Conservation (phyloP, 2,113 vertebrate genomes). For the Clarias magur region DNA sequence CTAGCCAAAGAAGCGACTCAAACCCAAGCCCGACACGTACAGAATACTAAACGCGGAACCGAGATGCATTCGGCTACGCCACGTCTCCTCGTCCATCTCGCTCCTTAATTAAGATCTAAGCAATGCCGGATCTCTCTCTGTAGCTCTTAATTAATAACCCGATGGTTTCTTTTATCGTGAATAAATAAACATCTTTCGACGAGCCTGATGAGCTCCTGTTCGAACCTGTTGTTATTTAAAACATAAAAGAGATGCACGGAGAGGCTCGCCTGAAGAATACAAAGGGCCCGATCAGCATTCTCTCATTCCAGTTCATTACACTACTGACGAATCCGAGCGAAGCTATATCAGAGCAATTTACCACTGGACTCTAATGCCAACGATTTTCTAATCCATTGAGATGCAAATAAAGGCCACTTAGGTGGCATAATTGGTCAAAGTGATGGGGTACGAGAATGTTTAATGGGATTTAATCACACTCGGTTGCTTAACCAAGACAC, state of each 20-base stretch:
- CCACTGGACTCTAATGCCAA: slow-evolving; percentile 56
- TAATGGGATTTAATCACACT: slow-evolving; percentile 47
- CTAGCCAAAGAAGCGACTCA: not conserved
- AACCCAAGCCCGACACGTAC: not conserved
- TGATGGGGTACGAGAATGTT: slow-evolving; percentile 41
- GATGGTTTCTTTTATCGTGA: slow-evolving; percentile 79
- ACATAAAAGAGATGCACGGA: slow-evolving; percentile 65
- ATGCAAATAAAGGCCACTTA: slow-evolving; percentile 51
- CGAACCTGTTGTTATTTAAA: slow-evolving; percentile 72
- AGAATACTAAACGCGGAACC: not conserved
- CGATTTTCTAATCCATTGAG: slow-evolving; percentile 55
- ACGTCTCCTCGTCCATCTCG: not conserved
- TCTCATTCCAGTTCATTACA: slow-evolving; percentile 55
- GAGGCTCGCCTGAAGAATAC: slow-evolving; percentile 40
- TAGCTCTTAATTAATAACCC: slow-evolving; percentile 82
- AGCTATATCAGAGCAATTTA: slow-evolving; percentile 53
- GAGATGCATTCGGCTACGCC: not conserved
- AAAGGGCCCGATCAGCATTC: slow-evolving; percentile 52
- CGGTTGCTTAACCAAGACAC: slow-evolving; percentile 23
- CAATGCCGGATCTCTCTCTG: slow-evolving; percentile 37
- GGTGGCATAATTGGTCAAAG: slow-evolving; percentile 54
- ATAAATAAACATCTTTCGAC: slow-evolving; percentile 72
- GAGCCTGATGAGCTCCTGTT: slow-evolving; percentile 71
- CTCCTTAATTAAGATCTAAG: slow-evolving; percentile 58
- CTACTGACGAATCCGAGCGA: slow-evolving; percentile 54